Base-by-base conservation (phyloP, 2,113 vertebrate species). In the Toxostoma redivivum region DNA sequence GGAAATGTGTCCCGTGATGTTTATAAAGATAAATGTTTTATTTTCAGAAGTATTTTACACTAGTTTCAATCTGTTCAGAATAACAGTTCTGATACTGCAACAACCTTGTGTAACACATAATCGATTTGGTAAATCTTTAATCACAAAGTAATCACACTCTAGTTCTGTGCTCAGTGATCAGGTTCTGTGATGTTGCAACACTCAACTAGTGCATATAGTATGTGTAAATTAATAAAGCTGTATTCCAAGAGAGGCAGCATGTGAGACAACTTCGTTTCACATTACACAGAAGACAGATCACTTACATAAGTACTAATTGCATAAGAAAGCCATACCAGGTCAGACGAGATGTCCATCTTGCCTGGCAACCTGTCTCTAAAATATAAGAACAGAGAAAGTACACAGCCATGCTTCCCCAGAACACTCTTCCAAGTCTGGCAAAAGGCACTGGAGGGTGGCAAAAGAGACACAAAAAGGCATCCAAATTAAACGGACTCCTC, bases 281-380 rank as follows among this genome's bases (percentile, higher is more conserved):
- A 2, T 90, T 95, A 93, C 87, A 77, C 67, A 90, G 93, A 82
- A 86, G 67, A 91, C 7, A 15, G 81, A 88, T 96, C 77, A 92
- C 71, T 97, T 86, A 90, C 93, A 67, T 56, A 94, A 91, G 90
- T 40, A 83, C 67, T 83, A 96, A 83, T 50, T 77, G 94, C 86
- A 22, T 50, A 92, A 90, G 90, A 88, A 95, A 95, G 90, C 82
- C 4, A 0, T 40, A 73, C 25, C 67, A 58, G 86, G 82, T 86
- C 90, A 90, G 71, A 83, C 1, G 4, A 86, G 38, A 90, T 77
- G 79, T 73, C 62, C 90, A 70, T 50, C 86, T 80, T 73, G 31
- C n/a, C 78, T 57, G 69, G 45, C 28, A 74, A 57, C 57, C 44
- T 37, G 27, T 37, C 51, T 73, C 47, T 66, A 92, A 90, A 86